Evolutionary conservation across 2,113 vertebrate genomes (phyloP).

Genomic region (Scomber japonicus): DNA sequence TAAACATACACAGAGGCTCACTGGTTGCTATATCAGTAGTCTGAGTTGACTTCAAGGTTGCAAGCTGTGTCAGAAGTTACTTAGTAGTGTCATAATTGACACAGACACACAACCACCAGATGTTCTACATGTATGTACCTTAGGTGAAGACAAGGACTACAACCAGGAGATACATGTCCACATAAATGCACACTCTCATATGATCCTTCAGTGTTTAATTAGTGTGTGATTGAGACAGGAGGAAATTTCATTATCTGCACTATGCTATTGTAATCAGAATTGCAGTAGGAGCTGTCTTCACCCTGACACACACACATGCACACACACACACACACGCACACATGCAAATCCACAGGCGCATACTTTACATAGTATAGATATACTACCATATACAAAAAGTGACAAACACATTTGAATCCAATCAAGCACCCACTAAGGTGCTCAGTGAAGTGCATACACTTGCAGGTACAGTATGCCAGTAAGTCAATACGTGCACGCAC

Average conservation of each 20-base stretch:
- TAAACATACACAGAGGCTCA: neutral
- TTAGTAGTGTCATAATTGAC: too few species aligned
- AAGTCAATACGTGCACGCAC: slow-evolving; percentile 7
- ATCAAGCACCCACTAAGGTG: slow-evolving; percentile 32
- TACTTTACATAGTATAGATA: neutral
- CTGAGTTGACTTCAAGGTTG: slow-evolving; percentile 3
- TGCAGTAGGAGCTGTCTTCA: slow-evolving; percentile 28
- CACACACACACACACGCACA: neutral
- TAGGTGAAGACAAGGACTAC: slow-evolving; percentile 1
- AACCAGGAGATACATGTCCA: slow-evolving; percentile 3
- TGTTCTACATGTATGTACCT: neutral
- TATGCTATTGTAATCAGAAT: slow-evolving; percentile 52
- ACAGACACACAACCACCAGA: neutral
- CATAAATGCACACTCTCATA: slow-evolving; percentile 5
- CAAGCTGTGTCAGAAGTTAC: slow-evolving; percentile 2
- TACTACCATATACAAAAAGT: neutral
- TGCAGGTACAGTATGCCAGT: slow-evolving; percentile 17
- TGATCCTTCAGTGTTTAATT: slow-evolving; percentile 59
- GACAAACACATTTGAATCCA: slow-evolving; percentile 19
- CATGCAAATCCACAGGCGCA: neutral
- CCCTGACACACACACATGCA: slow-evolving; percentile 10
- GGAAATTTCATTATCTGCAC: slow-evolving; percentile 55
- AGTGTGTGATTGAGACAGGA: slow-evolving; percentile 43
- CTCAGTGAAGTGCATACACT: slow-evolving; percentile 6
- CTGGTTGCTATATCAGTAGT: too few species aligned